Percentiles rank a stretch among this genome's conserved stretches.
phyloP scores from a whole-genome alignment of 2,797 vertebrate genomes.

The Morus bassanus region DNA sequence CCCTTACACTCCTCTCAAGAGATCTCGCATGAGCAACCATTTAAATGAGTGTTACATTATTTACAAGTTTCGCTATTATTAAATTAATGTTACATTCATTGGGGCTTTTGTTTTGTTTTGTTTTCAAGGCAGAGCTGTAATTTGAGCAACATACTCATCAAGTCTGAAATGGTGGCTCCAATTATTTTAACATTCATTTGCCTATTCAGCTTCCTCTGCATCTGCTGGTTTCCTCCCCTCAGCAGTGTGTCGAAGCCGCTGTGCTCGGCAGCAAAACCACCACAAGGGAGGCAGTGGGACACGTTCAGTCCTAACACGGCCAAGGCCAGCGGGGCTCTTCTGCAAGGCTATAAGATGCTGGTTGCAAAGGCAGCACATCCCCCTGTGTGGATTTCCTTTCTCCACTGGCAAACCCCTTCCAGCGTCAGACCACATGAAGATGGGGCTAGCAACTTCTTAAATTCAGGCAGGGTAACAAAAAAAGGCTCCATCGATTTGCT shows the following conservation, averaged over 20 bases:
- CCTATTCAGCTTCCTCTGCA: constrained; percentile 64
- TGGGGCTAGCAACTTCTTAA: background rate
- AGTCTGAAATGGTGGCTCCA: constrained; percentile 59
- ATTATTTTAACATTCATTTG: constrained; percentile 69
- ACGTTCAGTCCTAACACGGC: fast-evolving
- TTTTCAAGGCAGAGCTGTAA: constrained; percentile 62
- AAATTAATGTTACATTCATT: constrained; percentile 64
- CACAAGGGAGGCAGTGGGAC: background rate
- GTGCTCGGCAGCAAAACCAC: background rate
- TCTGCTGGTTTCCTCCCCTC: constrained; percentile 47
- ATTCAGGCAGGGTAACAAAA: background rate
- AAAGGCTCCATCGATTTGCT: background rate
- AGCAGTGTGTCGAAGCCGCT: background rate
- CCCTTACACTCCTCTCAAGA: constrained; percentile 29
- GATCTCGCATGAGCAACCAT: constrained; percentile 36
- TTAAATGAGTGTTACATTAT: constrained; percentile 64
- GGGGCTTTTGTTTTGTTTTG: constrained; percentile 51
- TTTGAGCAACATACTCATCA: constrained; percentile 67
- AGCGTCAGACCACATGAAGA: background rate
- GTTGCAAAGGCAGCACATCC: background rate
- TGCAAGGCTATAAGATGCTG: background rate
- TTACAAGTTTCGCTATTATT: constrained; percentile 68
- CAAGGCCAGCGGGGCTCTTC: background rate
- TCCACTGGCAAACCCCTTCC: background rate
- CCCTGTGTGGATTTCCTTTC: background rate